Percentiles rank a stretch among this genome's conserved stretches.
These are phyloP conservation scores for Varanus komodoensis DNA, from an alignment of 2,113 vertebrate species.

Conservation along the genomic window DNA sequence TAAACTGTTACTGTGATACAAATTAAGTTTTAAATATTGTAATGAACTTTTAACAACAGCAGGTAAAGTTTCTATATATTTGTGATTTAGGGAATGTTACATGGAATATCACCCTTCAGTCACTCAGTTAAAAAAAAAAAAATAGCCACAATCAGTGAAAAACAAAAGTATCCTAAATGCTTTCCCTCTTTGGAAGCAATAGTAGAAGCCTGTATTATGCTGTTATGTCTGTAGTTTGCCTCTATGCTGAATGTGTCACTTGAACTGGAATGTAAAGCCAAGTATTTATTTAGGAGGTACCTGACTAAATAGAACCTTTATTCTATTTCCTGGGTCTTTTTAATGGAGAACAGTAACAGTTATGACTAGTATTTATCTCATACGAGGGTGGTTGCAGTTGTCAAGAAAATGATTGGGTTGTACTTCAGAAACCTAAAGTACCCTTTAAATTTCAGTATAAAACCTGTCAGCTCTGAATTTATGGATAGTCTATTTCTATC, in stretches of 20 bases:
- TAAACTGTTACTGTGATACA: too few species aligned
- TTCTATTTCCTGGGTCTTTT: conserved; percentile 3
- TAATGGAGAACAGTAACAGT: not conserved
- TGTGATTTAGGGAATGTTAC: too few species aligned
- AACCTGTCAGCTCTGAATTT: not conserved
- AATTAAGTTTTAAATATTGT: too few species aligned
- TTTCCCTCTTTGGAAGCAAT: not conserved
- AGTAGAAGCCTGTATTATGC: not conserved
- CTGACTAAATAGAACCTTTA: not conserved
- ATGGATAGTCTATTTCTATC: not conserved
- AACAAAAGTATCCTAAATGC: not conserved
- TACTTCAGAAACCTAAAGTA: not conserved
- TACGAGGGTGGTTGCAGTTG: too few species aligned
- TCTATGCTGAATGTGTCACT: not conserved
- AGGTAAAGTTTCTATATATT: too few species aligned
- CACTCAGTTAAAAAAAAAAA: not conserved
- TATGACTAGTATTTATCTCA: not conserved
- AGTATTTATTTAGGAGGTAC: not conserved
- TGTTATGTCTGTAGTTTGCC: not conserved
- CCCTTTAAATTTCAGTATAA: not conserved
- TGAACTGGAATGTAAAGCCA: not conserved
- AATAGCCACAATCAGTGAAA: not conserved
- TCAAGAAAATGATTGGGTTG: not conserved
- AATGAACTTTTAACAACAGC: too few species aligned
- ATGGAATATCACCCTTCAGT: not conserved